A percentile compares a stretch with the other conserved stretches of the same genome.
phyloP scores from a whole-genome alignment of 2,888 invertebrate genomes.

The Drosophila anomelani region DNA sequence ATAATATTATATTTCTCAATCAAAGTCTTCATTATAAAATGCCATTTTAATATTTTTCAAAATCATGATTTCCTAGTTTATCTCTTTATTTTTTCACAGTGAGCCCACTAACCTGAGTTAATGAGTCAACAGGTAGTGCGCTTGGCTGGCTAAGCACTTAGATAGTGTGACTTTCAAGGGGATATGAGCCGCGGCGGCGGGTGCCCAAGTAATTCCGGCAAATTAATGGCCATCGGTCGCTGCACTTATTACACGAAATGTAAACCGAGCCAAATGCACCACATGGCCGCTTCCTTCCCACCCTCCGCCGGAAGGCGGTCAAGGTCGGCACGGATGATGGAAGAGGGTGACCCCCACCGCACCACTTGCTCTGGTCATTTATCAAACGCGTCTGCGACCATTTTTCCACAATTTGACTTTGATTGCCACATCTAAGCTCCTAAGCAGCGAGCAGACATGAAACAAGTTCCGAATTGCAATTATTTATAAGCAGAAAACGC shows the following conservation, averaged over 20 bases:
- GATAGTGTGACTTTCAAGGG: constrained; percentile 29
- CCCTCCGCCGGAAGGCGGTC: constrained; percentile 57
- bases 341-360: constrained; percentile 3
- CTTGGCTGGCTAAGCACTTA: constrained; percentile 68
- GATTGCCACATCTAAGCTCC: constrained; percentile 56
- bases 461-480: constrained; percentile 66
- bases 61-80: background rate
- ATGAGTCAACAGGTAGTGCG: constrained; percentile 78
- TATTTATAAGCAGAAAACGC: constrained; percentile 68
- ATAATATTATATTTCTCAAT: no score
- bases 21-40: no score
- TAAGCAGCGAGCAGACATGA: constrained; percentile 45
- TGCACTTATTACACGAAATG: constrained; percentile 66
- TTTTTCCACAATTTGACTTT: constrained; percentile 53
- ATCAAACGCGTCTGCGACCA: constrained; percentile 66
- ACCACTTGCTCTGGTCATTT: constrained; percentile 58
- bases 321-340: constrained; percentile 53
- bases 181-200: constrained; percentile 12
- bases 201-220: constrained; percentile 25
- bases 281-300: constrained; percentile 18
- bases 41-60: background rate
- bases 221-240: constrained; percentile 46
- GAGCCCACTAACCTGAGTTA: constrained; percentile 39
- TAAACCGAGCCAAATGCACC: constrained; percentile 44
- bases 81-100: background rate